A percentile compares a stretch with the other conserved stretches of the same genome.
Conservation (phyloP, 2,888 invertebrate species). For the Acanthosepion esculentum region DNA sequence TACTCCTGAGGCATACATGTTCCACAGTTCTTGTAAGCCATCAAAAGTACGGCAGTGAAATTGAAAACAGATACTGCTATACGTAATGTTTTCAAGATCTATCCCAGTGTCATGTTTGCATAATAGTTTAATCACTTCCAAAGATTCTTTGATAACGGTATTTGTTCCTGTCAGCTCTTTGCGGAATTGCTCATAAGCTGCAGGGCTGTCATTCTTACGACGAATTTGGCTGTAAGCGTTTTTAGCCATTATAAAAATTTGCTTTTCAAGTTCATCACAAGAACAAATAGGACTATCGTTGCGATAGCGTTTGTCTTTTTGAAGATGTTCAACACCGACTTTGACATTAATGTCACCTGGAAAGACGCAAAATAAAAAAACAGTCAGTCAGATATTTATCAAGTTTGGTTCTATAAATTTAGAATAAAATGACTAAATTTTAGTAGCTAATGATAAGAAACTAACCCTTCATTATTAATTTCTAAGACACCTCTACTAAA, state of each 20-base stretch:
- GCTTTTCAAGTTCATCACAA: conserved; percentile 61
- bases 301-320: conserved; percentile 44
- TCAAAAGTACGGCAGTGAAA: conserved; percentile 53
- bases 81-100: conserved; percentile 54
- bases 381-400: too few species aligned
- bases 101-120: conserved; percentile 58
- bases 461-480: too few species aligned
- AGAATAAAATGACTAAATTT: too few species aligned
- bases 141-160: conserved; percentile 57
- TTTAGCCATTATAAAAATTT: conserved; percentile 60
- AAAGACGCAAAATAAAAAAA: conserved; percentile 37
- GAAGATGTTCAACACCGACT: conserved; percentile 56
- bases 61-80: conserved; percentile 58
- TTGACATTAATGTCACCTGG: conserved; percentile 61
- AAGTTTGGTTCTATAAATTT: too few species aligned
- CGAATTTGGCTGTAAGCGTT: conserved; percentile 58
- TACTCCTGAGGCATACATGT: conserved; percentile 55
- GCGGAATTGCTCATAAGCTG: conserved; percentile 62
- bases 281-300: conserved; percentile 54
- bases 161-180: conserved; percentile 62
- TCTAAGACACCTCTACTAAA: too few species aligned
- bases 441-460: too few species aligned
- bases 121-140: conserved; percentile 61
- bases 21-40: conserved; percentile 56
- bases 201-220: conserved; percentile 57